These are phyloP conservation scores for Hexactinellida sp. DNA, from an alignment of 37 sponge, comb jelly and placozoan genomes.

Conservation along the genomic window DNA sequence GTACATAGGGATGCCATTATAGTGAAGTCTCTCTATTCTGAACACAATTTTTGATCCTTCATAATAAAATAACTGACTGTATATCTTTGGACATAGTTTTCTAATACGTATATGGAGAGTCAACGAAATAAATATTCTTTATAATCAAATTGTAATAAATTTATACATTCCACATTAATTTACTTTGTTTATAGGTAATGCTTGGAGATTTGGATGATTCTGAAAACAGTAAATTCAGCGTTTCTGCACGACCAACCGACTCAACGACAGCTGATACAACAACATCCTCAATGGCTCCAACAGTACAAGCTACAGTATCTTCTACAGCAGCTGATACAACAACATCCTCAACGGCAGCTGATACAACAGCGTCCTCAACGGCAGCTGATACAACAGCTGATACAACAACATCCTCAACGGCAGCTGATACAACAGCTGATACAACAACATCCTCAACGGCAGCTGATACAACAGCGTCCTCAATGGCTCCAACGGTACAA, in stretches of 20 bases:
- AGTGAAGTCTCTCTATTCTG: too few relatives aligned
- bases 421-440: not conserved
- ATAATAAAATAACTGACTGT: too few relatives aligned
- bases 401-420: not conserved
- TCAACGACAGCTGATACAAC: not conserved
- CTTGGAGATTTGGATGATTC: not conserved
- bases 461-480: not conserved
- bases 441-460: not conserved
- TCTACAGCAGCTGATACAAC: not conserved
- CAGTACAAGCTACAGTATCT: not conserved
- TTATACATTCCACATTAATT: too few relatives aligned
- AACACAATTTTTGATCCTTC: too few relatives aligned
- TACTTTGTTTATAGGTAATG: not conserved
- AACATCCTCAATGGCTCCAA: not conserved
- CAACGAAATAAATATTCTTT: too few relatives aligned
- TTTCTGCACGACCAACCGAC: not conserved
- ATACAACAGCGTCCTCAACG: not conserved
- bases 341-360: not conserved
- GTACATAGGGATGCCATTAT: too few relatives aligned
- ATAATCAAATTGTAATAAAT: too few relatives aligned
- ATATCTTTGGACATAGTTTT: too few relatives aligned
- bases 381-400: not conserved
- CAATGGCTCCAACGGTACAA: not conserved
- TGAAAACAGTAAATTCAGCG: not conserved
- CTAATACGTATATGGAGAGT: too few relatives aligned